Percentiles rank a stretch among this genome's conserved stretches.
Conservation (phyloP, 1,140 invertebrate species). For the Drosophila sucinea region DNA sequence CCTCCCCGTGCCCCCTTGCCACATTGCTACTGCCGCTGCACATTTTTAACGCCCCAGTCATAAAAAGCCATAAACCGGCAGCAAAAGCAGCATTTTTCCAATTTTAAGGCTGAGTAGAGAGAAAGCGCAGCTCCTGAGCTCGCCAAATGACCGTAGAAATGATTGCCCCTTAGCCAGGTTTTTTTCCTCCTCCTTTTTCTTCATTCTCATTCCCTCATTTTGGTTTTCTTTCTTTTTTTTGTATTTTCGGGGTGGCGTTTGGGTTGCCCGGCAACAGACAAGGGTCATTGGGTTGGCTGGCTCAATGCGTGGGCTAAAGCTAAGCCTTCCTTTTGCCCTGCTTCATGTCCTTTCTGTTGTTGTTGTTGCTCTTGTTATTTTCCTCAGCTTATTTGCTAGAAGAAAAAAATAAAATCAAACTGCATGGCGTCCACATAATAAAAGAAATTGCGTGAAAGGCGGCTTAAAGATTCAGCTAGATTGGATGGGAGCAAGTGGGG, state of each 20-base stretch:
- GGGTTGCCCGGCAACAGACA: conserved; percentile 11
- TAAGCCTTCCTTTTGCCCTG: conserved; percentile 35
- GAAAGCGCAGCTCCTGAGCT: conserved; percentile 57
- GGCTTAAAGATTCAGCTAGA: conserved; percentile 42
- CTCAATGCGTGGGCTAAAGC: conserved; percentile 7
- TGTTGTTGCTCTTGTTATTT: conserved; percentile 58
- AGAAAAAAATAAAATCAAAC: conserved; percentile 77
- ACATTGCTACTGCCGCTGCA: conserved; percentile 45
- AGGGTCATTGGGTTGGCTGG: conserved; percentile 15
- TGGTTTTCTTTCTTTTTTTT: background rate
- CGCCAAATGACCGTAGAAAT: conserved; percentile 80
- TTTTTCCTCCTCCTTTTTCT: background rate
- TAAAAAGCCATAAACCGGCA: conserved; percentile 70
- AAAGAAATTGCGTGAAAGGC: conserved; percentile 74
- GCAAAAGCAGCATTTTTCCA: conserved; percentile 62
- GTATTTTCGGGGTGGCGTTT: conserved; percentile 3
- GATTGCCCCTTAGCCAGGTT: conserved; percentile 57
- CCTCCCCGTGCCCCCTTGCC: background rate
- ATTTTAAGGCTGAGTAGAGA: conserved; percentile 77
- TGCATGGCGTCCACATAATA: conserved; percentile 64
- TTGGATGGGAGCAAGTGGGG: background rate
- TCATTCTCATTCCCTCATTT: background rate
- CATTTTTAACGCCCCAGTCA: conserved; percentile 75
- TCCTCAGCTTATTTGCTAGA: conserved; percentile 70
- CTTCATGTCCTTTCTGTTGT: conserved; percentile 1